Base-by-base conservation (phyloP, 2,888 invertebrate genomes). In the Subacronicta megacephala region DNA sequence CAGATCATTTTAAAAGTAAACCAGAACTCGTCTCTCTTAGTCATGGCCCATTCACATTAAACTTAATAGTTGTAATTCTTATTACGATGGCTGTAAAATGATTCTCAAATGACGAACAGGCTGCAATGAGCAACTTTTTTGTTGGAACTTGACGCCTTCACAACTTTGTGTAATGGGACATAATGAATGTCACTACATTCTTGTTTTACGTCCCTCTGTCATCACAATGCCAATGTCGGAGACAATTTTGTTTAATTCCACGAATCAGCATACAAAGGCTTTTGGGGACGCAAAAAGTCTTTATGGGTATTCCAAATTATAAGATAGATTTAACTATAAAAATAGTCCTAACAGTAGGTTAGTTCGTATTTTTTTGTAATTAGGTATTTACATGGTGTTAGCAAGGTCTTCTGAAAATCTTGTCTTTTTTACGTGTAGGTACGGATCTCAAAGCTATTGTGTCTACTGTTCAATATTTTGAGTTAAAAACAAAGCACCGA, bases 11-110 rank as follows among this genome's bases (percentile, higher is more conserved):
- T 7, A 52, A 49, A 52, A 54, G 38, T 37, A 12, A 47, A 44
- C 46, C 49, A 41, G 49, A 54, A 46, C 31, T 44, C 16, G n/a
- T 16, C 46, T 52, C 40, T 38, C 52, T 40, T 57, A 55, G 70
- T 60, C 67, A 73, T 64, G 65, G 63, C 16, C 37, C 59, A 71
- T 52, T 31, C 20, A 58, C 57, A 65, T 75, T 65, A 63, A 62
- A 31, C 26, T 64, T 80, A 79, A 80, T 78, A 75, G 82, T 75
- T 75, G 75, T 80, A 79, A 75, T 72, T 76, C 59, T 65, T 46
- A 67, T 74, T 77, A 75, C 84, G 75, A 83, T 73, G 67, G 60
- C 61, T 64, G 53, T 70, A 74, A 78, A 80, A 75, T 67, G 72
- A 62, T 77, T 76, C 66, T 76, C 73, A 66, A 71, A 70, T 64